These are phyloP conservation scores for Camponotus fellah DNA, from an alignment of 2,888 invertebrate genomes.

Conservation along the genomic window DNA sequence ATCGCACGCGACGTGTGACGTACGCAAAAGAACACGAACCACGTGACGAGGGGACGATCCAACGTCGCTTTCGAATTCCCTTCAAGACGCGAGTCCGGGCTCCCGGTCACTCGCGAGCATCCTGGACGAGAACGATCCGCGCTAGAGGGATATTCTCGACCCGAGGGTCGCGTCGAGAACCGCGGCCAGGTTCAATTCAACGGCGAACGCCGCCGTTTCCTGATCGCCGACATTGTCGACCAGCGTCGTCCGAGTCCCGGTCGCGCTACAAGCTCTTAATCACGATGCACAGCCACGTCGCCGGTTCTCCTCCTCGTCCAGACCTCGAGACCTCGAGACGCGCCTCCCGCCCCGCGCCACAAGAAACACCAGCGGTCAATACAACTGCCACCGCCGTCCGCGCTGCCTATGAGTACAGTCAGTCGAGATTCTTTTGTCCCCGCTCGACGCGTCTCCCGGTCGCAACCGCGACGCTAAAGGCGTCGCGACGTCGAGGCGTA, in stretches of 20 bases:
- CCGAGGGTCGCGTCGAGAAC: no score
- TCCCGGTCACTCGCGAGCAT: conserved; percentile 27
- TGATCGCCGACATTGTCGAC: conserved; percentile 68
- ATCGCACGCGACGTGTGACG: conserved; percentile 76
- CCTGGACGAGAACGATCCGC: not conserved
- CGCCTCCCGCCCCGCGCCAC: not conserved
- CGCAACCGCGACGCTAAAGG: not conserved
- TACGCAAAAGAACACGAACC: conserved; percentile 68
- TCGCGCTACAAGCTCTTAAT: not conserved
- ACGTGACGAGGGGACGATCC: conserved; percentile 76
- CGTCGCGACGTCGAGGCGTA: not conserved
- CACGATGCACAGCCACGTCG: not conserved
- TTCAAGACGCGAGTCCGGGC: conserved; percentile 24
- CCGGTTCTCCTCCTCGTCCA: conserved; percentile 48
- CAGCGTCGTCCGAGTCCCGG: conserved; percentile 60
- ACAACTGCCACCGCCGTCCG: conserved; percentile 76
- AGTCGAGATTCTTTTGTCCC: conserved; percentile 78
- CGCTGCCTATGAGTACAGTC: conserved; percentile 71
- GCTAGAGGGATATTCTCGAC: not conserved
- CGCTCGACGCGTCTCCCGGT: not conserved
- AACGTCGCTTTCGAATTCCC: conserved; percentile 44
- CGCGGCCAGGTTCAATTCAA: not conserved
- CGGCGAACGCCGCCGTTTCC: conserved; percentile 46
- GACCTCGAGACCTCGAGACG: conserved; percentile 53
- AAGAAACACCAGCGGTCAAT: conserved; percentile 78